Conservation (phyloP, 2,797 vertebrate genomes). For the Phalanger gymnotis region DNA sequence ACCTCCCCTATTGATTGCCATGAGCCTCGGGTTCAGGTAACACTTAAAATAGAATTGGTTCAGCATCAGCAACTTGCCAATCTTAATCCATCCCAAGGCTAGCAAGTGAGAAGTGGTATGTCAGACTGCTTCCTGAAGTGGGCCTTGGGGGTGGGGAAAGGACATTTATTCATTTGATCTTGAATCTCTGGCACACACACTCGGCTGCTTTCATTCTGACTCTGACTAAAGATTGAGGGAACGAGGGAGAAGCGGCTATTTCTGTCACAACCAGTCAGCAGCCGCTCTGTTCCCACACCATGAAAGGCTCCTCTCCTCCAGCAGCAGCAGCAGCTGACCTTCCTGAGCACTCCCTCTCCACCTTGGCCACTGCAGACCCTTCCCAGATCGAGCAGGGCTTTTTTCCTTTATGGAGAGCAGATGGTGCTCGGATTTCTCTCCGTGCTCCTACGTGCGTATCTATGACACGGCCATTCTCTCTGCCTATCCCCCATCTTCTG, state of each 20-base stretch:
- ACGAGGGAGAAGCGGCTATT: slow-evolving; percentile 16
- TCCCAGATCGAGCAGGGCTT: too few relatives aligned
- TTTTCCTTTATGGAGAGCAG: neutral
- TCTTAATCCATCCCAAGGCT: slow-evolving; percentile 26
- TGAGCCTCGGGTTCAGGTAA: slow-evolving; percentile 2
- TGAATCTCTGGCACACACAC: slow-evolving; percentile 35
- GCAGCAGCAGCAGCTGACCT: slow-evolving; percentile 18
- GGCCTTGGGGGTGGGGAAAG: neutral
- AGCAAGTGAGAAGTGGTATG: neutral
- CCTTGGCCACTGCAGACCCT: neutral
- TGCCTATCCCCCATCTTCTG: neutral
- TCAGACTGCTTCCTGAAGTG: neutral
- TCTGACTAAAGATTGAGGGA: neutral
- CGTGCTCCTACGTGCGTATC: neutral
- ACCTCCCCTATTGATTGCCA: neutral
- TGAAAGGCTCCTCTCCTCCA: neutral
- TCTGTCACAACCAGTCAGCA: slow-evolving; percentile 37
- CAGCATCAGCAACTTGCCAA: neutral
- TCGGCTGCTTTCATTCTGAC: slow-evolving; percentile 26
- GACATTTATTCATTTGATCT: neutral
- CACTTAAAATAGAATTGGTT: slow-evolving; percentile 33
- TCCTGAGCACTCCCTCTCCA: neutral
- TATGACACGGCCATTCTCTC: neutral
- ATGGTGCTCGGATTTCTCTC: fast-evolving
- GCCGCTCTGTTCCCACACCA: neutral